phyloP scores from a whole-genome alignment of 2,113 vertebrate species.

The Lagopus muta region DNA sequence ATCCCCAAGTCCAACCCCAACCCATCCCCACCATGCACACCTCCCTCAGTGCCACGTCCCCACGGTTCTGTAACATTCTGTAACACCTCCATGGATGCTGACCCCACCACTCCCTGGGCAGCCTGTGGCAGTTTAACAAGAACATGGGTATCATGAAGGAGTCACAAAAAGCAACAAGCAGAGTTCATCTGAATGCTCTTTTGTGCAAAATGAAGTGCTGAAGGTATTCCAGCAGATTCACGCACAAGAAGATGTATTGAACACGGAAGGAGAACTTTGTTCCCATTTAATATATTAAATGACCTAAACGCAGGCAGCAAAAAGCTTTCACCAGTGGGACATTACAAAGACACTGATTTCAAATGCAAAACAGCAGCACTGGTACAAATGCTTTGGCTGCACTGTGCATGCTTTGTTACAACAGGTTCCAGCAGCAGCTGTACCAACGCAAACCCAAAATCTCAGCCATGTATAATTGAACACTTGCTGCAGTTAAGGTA shows the following conservation, averaged over 20 bases:
- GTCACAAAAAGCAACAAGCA: background rate
- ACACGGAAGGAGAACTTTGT: background rate
- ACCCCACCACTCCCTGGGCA: no score
- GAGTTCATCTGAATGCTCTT: background rate
- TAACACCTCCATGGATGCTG: no score
- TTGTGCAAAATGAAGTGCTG: background rate
- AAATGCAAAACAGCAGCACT: slow-evolving; percentile 32
- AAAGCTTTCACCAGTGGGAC: slow-evolving; percentile 27
- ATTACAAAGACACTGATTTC: slow-evolving; percentile 26
- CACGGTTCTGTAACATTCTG: no score
- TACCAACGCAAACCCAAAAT: slow-evolving; percentile 6
- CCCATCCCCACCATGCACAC: no score
- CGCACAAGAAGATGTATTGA: background rate
- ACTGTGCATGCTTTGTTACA: slow-evolving; percentile 7
- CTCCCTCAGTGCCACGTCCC: no score
- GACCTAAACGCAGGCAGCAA: slow-evolving; percentile 38
- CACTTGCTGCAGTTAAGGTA: slow-evolving; percentile 22
- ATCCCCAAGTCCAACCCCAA: no score
- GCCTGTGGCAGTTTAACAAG: background rate
- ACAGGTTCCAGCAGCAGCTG: slow-evolving; percentile 48
- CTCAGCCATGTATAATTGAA: slow-evolving; percentile 50
- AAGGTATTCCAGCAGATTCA: background rate
- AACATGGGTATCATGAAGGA: background rate
- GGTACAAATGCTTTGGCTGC: background rate
- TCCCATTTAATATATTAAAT: slow-evolving; percentile 31